These are phyloP conservation scores for Macquaria australasica DNA, from an alignment of 2,113 vertebrate species.

Conservation along the genomic window DNA sequence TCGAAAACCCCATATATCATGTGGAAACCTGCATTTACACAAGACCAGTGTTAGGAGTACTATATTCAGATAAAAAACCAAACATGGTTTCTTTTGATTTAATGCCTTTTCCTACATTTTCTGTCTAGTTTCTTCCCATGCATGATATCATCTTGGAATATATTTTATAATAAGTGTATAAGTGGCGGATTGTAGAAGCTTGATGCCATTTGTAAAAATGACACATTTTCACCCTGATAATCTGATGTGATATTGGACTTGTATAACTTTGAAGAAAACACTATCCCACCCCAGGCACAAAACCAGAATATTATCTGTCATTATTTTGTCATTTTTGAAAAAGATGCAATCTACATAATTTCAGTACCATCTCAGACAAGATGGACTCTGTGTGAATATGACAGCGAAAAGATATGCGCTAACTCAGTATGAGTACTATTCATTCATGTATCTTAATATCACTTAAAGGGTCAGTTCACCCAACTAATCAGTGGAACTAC, in stretches of 20 bases:
- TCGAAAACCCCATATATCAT: slow-evolving; percentile 4
- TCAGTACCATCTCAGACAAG: background rate
- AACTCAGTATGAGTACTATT: background rate
- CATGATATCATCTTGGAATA: slow-evolving; percentile 15
- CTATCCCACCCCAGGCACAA: background rate
- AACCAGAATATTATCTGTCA: slow-evolving; percentile 13
- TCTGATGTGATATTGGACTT: slow-evolving; percentile 9
- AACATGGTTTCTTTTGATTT: slow-evolving; percentile 36
- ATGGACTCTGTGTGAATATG: no score
- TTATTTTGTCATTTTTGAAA: slow-evolving; percentile 28
- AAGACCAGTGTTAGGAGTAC: background rate
- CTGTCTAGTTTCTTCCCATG: background rate
- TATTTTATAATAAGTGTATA: slow-evolving; percentile 4
- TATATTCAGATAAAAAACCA: slow-evolving; percentile 15
- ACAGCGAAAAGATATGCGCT: background rate
- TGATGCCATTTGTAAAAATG: slow-evolving; percentile 27
- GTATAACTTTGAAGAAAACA: slow-evolving; percentile 1
- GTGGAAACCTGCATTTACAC: background rate
- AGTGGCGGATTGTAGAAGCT: slow-evolving; percentile 1
- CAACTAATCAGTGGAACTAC: background rate
- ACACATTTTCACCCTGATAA: slow-evolving; percentile 21
- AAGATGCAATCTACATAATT: slow-evolving; percentile 13
- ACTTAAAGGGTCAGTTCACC: background rate
- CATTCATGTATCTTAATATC: no score
- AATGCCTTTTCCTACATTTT: background rate